Conservation (phyloP, 2,113 vertebrate species). For the Ploceus nigricollis region DNA sequence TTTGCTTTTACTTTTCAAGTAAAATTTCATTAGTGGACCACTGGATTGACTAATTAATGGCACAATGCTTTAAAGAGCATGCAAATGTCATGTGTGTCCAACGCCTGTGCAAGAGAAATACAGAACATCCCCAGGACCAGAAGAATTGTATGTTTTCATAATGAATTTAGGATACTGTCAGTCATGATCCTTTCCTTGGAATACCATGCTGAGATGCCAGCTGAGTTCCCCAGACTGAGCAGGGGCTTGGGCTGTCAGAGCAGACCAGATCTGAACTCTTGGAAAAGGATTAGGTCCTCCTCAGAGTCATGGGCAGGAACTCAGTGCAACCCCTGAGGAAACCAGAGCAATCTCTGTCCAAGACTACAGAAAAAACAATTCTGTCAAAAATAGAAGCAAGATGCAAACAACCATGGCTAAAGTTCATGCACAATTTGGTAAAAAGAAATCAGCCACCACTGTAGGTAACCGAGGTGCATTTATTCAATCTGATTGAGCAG, state of each 20-base stretch:
- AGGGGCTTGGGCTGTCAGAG: neutral
- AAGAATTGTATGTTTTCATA: neutral
- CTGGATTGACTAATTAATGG: neutral
- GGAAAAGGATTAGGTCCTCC: neutral
- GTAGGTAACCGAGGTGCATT: neutral
- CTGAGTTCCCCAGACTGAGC: neutral
- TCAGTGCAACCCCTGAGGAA: neutral
- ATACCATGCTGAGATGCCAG: neutral
- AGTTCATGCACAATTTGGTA: neutral
- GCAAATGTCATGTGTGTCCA: neutral
- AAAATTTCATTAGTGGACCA: neutral
- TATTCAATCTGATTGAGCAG: slow-evolving; percentile 29
- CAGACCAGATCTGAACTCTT: neutral
- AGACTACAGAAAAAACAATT: neutral
- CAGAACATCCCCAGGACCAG: neutral
- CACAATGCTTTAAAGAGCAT: neutral
- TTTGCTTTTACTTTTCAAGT: slow-evolving; percentile 12
- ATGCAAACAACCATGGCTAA: neutral
- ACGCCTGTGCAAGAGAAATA: neutral
- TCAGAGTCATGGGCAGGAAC: neutral
- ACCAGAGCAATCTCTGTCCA: neutral
- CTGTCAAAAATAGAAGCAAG: neutral
- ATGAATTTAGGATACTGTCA: slow-evolving; percentile 5
- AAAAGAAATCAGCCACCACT: neutral
- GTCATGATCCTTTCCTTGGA: neutral